These are phyloP conservation scores for Aphaenogaster floridana DNA, from an alignment of 1,140 invertebrate genomes.

Conservation along the genomic window DNA sequence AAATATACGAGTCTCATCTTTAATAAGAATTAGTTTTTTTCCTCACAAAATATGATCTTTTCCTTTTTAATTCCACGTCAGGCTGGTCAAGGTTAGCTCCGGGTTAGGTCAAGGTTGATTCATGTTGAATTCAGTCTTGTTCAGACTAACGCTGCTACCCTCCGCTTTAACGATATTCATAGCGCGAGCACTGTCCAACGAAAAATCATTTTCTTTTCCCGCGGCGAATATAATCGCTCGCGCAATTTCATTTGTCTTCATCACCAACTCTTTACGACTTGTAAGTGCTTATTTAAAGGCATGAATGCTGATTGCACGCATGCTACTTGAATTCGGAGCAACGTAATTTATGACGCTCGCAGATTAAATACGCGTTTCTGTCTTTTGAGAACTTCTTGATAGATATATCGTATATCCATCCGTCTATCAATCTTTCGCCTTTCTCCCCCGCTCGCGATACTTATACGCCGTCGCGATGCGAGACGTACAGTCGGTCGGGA, in stretches of 20 bases:
- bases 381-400: constrained; percentile 42
- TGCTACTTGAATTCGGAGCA: constrained; percentile 21
- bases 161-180: not conserved
- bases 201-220: not conserved
- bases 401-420: constrained; percentile 55
- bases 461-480: constrained; percentile 48
- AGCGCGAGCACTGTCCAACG: not conserved
- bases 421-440: constrained; percentile 61
- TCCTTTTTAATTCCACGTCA: not conserved
- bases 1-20: not conserved
- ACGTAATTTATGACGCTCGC: constrained; percentile 33
- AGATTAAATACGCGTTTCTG: constrained; percentile 56
- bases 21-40: not conserved
- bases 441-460: constrained; percentile 35
- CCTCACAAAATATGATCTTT: not conserved
- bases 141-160: too few relatives aligned
- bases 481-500: constrained; percentile 59
- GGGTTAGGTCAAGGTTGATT: not conserved
- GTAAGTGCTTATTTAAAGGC: constrained; percentile 9
- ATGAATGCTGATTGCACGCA: not conserved
- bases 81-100: not conserved
- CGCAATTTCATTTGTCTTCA: constrained; percentile 36
- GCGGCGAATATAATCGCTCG: not conserved
- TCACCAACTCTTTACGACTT: not conserved
- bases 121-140: not conserved